phyloP scores from a whole-genome alignment of 23 tunicate genomes.

The Styela clava region DNA sequence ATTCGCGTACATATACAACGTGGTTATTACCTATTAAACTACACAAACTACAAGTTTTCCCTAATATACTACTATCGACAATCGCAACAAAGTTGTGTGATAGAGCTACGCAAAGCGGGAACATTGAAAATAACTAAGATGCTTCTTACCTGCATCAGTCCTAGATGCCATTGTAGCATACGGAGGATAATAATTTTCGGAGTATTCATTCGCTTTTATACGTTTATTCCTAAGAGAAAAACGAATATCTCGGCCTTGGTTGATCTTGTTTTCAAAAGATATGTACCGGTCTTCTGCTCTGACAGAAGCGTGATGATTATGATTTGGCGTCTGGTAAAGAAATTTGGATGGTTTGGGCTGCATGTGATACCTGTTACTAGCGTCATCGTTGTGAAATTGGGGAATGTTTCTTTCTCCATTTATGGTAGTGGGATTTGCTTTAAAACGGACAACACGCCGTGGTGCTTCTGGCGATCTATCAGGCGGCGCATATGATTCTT shows the following conservation, averaged over 20 bases:
- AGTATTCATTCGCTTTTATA: neutral
- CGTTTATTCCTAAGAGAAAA: neutral
- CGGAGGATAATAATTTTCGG: neutral
- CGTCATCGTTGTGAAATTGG: neutral
- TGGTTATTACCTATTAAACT: too few relatives aligned
- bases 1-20: too few relatives aligned
- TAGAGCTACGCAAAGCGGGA: too few relatives aligned
- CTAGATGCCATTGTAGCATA: too few relatives aligned
- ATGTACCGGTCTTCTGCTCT: neutral
- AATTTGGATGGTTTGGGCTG: constrained; percentile 4
- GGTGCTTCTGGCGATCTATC: constrained; percentile 1
- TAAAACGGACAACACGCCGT: constrained; percentile 19
- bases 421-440: neutral
- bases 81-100: too few relatives aligned
- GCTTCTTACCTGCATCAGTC: too few relatives aligned
- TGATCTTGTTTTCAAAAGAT: neutral
- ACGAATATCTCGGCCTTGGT: neutral
- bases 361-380: neutral
- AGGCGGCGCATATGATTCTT: constrained; percentile 10
- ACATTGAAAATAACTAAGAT: too few relatives aligned
- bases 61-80: too few relatives aligned
- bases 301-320: neutral
- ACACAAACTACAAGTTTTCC: too few relatives aligned
- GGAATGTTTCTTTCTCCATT: neutral
- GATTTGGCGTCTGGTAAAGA: neutral